A percentile compares a stretch with the other conserved stretches of the same genome.
Evolutionary conservation across 64 coral and sea anemone species (phyloP).

Genomic region (Acropora yongei): DNA sequence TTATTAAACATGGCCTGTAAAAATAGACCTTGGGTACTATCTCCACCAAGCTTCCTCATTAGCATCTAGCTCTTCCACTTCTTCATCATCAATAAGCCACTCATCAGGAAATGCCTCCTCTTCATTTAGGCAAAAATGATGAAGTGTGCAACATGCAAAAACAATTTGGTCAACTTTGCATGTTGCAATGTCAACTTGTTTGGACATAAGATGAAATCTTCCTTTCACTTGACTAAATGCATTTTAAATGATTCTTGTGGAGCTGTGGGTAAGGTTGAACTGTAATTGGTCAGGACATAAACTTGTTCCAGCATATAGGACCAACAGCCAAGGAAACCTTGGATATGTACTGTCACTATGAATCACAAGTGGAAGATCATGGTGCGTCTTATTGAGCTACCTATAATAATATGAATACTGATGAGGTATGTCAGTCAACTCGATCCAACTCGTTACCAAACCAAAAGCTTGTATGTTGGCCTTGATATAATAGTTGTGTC

Average conservation of each 20-base stretch:
- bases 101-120: conserved; percentile 61
- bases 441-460: background rate
- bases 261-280: conserved; percentile 56
- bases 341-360: conserved; percentile 64
- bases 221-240: conserved; percentile 69
- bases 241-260: conserved; percentile 12
- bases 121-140: conserved; percentile 57
- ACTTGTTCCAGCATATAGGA: conserved; percentile 42
- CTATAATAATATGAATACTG: conserved; percentile 8
- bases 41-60: background rate
- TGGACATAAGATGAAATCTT: conserved; percentile 30
- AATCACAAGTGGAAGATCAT: conserved; percentile 40
- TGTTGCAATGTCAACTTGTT: conserved; percentile 60
- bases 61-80: conserved; percentile 6
- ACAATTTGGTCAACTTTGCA: conserved; percentile 60
- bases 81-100: conserved; percentile 24
- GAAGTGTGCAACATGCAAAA: conserved; percentile 58
- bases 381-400: conserved; percentile 27
- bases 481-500: background rate
- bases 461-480: background rate
- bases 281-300: background rate
- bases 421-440: background rate
- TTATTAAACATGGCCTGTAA: conserved; percentile 1
- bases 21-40: conserved; percentile 26
- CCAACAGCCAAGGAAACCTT: conserved; percentile 33